phyloP scores from a whole-genome alignment of 2,888 invertebrate species.

The Leucoptera coffeella region DNA sequence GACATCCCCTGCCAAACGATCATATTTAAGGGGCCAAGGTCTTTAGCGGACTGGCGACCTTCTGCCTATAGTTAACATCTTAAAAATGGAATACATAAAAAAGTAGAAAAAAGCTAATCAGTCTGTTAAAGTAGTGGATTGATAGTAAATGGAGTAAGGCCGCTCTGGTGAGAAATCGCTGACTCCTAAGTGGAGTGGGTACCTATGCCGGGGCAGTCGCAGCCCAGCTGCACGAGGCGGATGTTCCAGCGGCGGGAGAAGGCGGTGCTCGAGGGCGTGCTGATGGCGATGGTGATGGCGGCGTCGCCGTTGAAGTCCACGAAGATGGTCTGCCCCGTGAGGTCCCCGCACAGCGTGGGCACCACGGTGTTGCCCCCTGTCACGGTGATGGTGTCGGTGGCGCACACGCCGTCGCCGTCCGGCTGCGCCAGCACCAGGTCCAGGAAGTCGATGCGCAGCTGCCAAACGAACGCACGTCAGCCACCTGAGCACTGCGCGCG shows the following conservation, averaged over 20 bases:
- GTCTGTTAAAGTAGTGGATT: too few species aligned
- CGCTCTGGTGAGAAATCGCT: too few species aligned
- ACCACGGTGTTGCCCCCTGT: conserved; percentile 63
- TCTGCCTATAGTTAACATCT: too few species aligned
- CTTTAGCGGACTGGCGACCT: too few species aligned
- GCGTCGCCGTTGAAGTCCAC: conserved; percentile 64
- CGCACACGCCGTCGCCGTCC: conserved; percentile 65
- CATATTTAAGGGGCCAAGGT: too few species aligned
- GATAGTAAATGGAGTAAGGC: too few species aligned
- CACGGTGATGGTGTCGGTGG: conserved; percentile 63
- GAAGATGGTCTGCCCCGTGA: conserved; percentile 73
- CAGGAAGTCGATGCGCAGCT: conserved; percentile 73
- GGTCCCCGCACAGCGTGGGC: conserved; percentile 72
- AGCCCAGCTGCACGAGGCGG: conserved; percentile 65
- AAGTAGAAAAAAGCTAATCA: too few species aligned
- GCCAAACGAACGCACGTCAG: too few species aligned
- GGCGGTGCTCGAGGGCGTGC: conserved; percentile 53
- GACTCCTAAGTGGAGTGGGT: conserved; percentile 9
- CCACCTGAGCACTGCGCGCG: too few species aligned
- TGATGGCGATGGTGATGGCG: conserved; percentile 62
- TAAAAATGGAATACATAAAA: too few species aligned
- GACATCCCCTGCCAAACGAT: too few species aligned
- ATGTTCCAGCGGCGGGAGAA: conserved; percentile 71
- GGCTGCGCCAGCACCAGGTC: conserved; percentile 69
- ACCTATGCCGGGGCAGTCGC: conserved; percentile 65